phyloP scores from a whole-genome alignment of 1,140 invertebrate genomes.

The Diplogasteroides magnus region DNA sequence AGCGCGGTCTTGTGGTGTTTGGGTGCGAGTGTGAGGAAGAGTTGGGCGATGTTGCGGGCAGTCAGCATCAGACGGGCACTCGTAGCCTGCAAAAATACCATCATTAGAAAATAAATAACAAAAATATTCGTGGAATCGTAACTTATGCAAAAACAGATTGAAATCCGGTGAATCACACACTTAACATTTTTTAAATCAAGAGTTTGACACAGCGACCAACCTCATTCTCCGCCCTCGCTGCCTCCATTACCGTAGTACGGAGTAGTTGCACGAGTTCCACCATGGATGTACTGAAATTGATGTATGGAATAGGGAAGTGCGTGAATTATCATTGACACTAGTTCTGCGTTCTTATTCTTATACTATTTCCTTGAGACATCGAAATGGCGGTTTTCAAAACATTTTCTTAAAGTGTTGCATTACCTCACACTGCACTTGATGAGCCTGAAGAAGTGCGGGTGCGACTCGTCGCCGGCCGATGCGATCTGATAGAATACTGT shows the following conservation, averaged over 20 bases:
- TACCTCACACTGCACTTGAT: neutral
- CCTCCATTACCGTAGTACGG: neutral
- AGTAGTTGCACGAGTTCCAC: neutral
- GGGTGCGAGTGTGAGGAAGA: neutral
- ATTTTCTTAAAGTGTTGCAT: neutral
- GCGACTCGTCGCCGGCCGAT: neutral
- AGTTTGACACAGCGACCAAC: neutral
- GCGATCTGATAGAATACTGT: too few species aligned
- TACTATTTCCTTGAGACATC: too few species aligned
- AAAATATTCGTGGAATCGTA: too few species aligned
- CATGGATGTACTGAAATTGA: neutral
- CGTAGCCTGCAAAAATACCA: neutral
- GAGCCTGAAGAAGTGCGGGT: neutral
- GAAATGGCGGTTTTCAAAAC: neutral
- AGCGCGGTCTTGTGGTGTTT: neutral
- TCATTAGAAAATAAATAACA: neutral
- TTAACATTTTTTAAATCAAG: too few species aligned
- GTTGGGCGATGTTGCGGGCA: neutral
- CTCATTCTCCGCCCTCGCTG: neutral
- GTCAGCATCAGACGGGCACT: neutral
- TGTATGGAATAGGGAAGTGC: too few species aligned
- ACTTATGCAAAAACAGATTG: too few species aligned
- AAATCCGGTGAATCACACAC: too few species aligned
- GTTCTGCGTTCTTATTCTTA: too few species aligned
- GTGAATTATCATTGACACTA: too few species aligned